phyloP scores from a whole-genome alignment of 2,888 invertebrate genomes.

The Lepidochrysops patricia region DNA sequence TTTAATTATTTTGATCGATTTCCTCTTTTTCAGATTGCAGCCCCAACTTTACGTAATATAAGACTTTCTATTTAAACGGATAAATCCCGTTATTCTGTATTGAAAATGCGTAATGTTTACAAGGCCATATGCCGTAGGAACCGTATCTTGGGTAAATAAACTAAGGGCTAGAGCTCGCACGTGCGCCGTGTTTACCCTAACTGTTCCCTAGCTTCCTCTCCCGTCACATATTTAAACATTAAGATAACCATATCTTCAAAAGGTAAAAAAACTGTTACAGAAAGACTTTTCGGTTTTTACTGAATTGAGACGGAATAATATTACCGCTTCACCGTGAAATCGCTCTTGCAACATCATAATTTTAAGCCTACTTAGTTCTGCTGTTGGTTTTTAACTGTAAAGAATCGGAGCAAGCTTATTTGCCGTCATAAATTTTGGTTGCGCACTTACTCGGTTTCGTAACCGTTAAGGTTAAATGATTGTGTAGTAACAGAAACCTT shows the following conservation, averaged over 20 bases:
- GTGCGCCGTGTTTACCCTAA: constrained; percentile 41
- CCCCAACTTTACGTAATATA: background rate
- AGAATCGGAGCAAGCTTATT: background rate
- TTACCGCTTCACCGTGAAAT: background rate
- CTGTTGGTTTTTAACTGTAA: background rate
- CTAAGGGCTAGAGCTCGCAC: constrained; percentile 29
- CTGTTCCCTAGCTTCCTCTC: constrained; percentile 15
- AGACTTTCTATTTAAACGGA: background rate
- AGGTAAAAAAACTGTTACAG: background rate
- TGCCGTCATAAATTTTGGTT: background rate
- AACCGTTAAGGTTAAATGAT: background rate
- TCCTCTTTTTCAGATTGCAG: background rate
- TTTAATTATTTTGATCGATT: no score
- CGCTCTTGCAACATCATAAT: background rate
- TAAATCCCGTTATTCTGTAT: background rate
- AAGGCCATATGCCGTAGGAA: background rate
- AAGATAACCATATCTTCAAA: background rate
- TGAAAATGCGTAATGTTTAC: background rate
- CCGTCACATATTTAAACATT: background rate
- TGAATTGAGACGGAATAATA: background rate
- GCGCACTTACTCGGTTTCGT: background rate
- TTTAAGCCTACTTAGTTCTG: background rate
- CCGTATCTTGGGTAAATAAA: constrained; percentile 10
- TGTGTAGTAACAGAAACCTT: background rate
- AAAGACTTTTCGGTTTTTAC: background rate